A percentile compares a stretch with the other conserved stretches of the same genome.
These are phyloP conservation scores for Pseudocheirus occidentalis DNA, from an alignment of 2,797 vertebrate genomes.

Conservation along the genomic window DNA sequence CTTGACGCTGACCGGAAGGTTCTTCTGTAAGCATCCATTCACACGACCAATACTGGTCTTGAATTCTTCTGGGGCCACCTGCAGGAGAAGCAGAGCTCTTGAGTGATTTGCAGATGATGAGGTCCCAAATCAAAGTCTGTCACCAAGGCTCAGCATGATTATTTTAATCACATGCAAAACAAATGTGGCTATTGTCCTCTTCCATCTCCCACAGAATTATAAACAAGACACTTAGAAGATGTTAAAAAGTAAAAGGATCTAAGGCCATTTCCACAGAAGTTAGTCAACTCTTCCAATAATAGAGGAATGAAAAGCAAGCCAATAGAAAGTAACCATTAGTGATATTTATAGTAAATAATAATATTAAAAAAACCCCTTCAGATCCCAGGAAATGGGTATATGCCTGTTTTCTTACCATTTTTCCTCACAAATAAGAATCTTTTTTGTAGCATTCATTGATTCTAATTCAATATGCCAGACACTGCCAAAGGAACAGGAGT, in stretches of 20 bases:
- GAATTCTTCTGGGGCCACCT: constrained; percentile 99
- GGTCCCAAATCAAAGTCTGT: constrained; percentile 40
- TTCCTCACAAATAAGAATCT: constrained; percentile 46
- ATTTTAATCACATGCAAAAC: constrained; percentile 51
- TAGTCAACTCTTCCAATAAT: constrained; percentile 40
- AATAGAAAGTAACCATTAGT: constrained; percentile 11
- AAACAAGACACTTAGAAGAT: constrained; percentile 13
- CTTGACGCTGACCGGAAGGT: constrained; percentile 96
- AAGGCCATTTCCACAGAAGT: constrained; percentile 52
- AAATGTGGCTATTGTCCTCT: constrained; percentile 8
- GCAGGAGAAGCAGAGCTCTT: constrained; percentile 69
- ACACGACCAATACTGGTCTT: constrained; percentile 96
- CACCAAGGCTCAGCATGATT: constrained; percentile 42
- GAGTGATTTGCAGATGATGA: constrained; percentile 51
- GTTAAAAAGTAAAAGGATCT: constrained; percentile 53
- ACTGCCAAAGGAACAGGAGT: constrained; percentile 43
- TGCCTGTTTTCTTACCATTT: constrained; percentile 46
- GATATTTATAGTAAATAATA: constrained; percentile 34
- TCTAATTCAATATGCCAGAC: constrained; percentile 51
- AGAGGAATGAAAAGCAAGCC: constrained; percentile 50
- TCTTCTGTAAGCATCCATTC: constrained; percentile 96
- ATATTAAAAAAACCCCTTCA: constrained; percentile 25
- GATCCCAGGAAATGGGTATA: neutral
- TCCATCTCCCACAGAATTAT: constrained; percentile 17
- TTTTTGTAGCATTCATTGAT: constrained; percentile 34